These are phyloP conservation scores for Acheta domesticus DNA, from an alignment of 2,888 invertebrate genomes.

Conservation along the genomic window DNA sequence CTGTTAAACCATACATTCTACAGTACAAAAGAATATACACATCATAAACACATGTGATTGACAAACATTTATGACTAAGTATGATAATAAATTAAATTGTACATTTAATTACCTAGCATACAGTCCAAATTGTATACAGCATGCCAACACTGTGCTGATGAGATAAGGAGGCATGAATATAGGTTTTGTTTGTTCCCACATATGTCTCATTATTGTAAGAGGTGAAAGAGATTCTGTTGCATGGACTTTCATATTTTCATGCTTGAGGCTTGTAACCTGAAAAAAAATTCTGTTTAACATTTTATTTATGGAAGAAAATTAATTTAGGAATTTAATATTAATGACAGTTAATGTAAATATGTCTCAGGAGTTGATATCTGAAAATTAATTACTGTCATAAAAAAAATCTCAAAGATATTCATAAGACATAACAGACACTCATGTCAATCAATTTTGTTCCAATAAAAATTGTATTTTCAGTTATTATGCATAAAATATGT, in stretches of 20 bases:
- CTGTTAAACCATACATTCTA: too few relatives aligned
- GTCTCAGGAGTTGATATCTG: too few relatives aligned
- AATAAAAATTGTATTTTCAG: too few relatives aligned
- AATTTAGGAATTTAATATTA: neutral
- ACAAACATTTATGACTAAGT: too few relatives aligned
- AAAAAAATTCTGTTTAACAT: neutral
- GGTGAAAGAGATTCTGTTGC: neutral
- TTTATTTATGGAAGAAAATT: neutral
- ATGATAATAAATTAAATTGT: neutral
- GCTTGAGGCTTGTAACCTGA: neutral
- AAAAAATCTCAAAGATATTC: too few relatives aligned
- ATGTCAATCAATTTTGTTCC: too few relatives aligned
- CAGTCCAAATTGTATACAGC: slow-evolving; percentile 48
- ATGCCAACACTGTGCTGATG: slow-evolving; percentile 47
- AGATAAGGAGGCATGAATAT: slow-evolving; percentile 44
- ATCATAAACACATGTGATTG: too few relatives aligned
- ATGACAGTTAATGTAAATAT: too few relatives aligned
- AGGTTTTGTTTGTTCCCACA: slow-evolving; percentile 48
- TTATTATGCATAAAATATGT: too few relatives aligned
- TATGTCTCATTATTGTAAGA: slow-evolving; percentile 34
- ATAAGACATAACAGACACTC: too few relatives aligned
- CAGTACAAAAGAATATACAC: too few relatives aligned
- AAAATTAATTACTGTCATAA: too few relatives aligned
- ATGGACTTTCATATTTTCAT: neutral
- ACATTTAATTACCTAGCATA: slow-evolving; percentile 43